Base-by-base conservation (phyloP, 2,888 invertebrate species). In the Cephus spinipes region DNA sequence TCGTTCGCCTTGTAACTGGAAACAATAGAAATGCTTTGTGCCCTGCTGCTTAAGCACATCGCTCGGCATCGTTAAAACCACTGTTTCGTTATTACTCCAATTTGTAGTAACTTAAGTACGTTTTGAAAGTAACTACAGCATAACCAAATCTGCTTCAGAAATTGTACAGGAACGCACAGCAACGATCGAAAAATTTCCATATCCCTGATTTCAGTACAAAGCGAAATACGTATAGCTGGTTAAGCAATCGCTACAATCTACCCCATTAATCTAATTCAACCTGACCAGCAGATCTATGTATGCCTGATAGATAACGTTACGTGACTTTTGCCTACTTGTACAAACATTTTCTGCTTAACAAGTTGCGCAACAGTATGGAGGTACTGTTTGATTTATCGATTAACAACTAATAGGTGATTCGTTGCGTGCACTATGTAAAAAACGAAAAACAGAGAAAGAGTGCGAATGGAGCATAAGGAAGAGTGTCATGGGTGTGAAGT, bases 401-500 rank as follows among this genome's bases (percentile, higher is more conserved):
- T 23, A 55, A 6, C 23, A 55, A 55, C 55, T 55, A 55, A 9
- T 23, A 55, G 55, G 23, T 9, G 23, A 55, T 55, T 23, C 23
- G 55, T 55, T 2, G 55, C 55, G 23, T 12, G 30, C 30, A 69
- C 55, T 75, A 71, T 35, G n/a, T 69, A 40, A 77, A 75, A 68
- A 12, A 1, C 3, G 23, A 12, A 23, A 76, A 55, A n/a, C 15
- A 32, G 74, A 71, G 74, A 68, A 32, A 73, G 3, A n/a, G 23
- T 12, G 55, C 31, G 69, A 73, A 30, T 32, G 23, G 11, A 31
- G 35, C 55, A 40, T 74, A 35, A 55, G 71, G 40, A 73, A 68
- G 75, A 74, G 68, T 74, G 30, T 55, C 73, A 73, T 73, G 77
- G 73, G 74, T 75, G 77, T 76, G 78, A 77, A 75, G 78, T 79